Evolutionary conservation across 2,113 vertebrate species (phyloP).

Genomic region (Eurypyga helias): DNA sequence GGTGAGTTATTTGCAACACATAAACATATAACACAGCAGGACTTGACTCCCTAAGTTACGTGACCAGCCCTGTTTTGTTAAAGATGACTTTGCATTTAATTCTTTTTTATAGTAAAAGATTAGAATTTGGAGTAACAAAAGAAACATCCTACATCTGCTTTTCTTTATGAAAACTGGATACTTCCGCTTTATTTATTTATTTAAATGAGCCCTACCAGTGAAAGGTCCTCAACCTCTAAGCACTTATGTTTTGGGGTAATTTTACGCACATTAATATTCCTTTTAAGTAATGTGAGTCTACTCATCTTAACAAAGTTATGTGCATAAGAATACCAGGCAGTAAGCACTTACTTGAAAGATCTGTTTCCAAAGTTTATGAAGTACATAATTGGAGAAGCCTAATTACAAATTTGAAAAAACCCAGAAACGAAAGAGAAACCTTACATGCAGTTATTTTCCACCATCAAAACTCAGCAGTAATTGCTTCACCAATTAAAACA

Average conservation of each 20-base stretch:
- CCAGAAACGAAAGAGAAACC: neutral
- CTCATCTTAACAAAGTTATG: neutral
- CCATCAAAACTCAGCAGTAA: slow-evolving; percentile 30
- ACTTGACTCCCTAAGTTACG: neutral
- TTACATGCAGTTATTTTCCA: slow-evolving; percentile 9
- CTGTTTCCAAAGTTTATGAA: slow-evolving; percentile 39
- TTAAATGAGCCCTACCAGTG: neutral
- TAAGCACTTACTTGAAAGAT: slow-evolving; percentile 29
- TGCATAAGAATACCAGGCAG: slow-evolving; percentile 2
- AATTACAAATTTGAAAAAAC: slow-evolving; percentile 46
- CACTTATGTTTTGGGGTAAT: neutral
- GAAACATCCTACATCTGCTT: neutral
- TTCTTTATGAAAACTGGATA: neutral
- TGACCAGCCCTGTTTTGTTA: neutral
- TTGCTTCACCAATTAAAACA: slow-evolving; percentile 22
- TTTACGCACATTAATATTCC: slow-evolving; percentile 6
- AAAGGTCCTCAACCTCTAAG: neutral
- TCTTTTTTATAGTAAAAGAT: neutral
- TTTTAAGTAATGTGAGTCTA: slow-evolving; percentile 20
- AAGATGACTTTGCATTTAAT: neutral
- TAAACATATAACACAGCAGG: neutral
- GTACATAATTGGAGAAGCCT: slow-evolving; percentile 20
- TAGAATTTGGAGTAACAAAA: neutral
- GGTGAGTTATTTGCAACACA: neutral
- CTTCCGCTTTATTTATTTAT: neutral